These are phyloP conservation scores for Pristionchus pacificus DNA, from an alignment of 1,140 invertebrate species.

Conservation along the genomic window DNA sequence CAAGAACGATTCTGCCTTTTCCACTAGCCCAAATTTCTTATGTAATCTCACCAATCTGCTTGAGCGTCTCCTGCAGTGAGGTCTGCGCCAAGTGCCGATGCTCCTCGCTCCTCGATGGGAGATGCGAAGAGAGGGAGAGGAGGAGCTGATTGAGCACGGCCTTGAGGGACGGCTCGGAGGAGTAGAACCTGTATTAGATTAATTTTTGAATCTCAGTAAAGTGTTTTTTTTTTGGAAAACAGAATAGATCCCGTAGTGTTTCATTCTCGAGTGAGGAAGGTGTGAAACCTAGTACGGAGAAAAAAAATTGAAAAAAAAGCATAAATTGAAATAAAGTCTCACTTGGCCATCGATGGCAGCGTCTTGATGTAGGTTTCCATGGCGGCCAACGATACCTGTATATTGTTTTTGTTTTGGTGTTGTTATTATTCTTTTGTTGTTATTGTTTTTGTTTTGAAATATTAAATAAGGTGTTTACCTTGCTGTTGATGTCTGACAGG, in stretches of 20 bases:
- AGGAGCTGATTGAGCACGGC: conserved; percentile 25
- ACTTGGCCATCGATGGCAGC: conserved; percentile 28
- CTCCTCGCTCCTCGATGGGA: conserved; percentile 29
- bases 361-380: conserved; percentile 29
- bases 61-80: conserved; percentile 19
- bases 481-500: conserved; percentile 25
- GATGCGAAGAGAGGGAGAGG: conserved; percentile 21
- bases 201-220: neutral
- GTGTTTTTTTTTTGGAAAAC: neutral
- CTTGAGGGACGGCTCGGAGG: conserved; percentile 26
- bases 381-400: conserved; percentile 24
- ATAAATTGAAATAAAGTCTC: neutral
- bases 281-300: no score
- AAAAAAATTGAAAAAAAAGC: no score
- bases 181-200: conserved; percentile 20
- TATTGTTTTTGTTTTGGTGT: no score
- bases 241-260: no score
- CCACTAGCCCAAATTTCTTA: no score
- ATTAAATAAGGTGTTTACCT: no score
- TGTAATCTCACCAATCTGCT: conserved; percentile 14
- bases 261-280: neutral
- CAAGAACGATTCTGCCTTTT: no score
- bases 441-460: no score
- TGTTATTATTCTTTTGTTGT: no score
- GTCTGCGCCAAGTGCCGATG: conserved; percentile 22